Percentiles rank a stretch among this genome's conserved stretches.
Conservation (phyloP, 2,113 vertebrate genomes). For the Mobula hypostoma region DNA sequence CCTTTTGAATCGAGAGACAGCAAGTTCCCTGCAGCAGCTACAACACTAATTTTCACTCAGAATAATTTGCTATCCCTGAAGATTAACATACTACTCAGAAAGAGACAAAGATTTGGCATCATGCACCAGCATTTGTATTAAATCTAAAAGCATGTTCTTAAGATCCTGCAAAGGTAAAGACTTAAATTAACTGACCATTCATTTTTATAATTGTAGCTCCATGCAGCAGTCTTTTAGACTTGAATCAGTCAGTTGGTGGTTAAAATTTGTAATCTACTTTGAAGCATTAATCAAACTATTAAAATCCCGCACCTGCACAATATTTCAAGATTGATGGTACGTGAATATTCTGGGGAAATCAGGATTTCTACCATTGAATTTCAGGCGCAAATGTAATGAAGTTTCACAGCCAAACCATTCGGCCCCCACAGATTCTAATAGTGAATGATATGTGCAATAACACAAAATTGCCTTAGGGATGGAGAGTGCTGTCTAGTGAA, state of each 20-base stretch:
- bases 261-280: constrained; percentile 17
- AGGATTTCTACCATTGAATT: constrained; percentile 34
- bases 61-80: neutral
- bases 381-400: constrained; percentile 35
- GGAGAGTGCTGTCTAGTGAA: constrained; percentile 17
- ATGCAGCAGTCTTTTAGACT: neutral
- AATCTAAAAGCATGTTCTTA: neutral
- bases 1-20: neutral
- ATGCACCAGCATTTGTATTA: neutral
- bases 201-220: neutral
- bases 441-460: constrained; percentile 38
- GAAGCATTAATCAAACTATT: constrained; percentile 20
- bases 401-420: constrained; percentile 35
- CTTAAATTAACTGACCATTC: neutral
- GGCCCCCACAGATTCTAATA: constrained; percentile 34
- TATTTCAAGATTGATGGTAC: constrained; percentile 25
- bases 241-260: neutral
- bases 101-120: neutral
- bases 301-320: constrained; percentile 28
- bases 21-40: neutral
- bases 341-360: constrained; percentile 35
- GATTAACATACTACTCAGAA: neutral
- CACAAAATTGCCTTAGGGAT: constrained; percentile 36
- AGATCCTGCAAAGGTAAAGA: neutral
- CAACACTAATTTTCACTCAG: neutral